phyloP scores from a whole-genome alignment of 2,888 invertebrate genomes.

The Troides helena region DNA sequence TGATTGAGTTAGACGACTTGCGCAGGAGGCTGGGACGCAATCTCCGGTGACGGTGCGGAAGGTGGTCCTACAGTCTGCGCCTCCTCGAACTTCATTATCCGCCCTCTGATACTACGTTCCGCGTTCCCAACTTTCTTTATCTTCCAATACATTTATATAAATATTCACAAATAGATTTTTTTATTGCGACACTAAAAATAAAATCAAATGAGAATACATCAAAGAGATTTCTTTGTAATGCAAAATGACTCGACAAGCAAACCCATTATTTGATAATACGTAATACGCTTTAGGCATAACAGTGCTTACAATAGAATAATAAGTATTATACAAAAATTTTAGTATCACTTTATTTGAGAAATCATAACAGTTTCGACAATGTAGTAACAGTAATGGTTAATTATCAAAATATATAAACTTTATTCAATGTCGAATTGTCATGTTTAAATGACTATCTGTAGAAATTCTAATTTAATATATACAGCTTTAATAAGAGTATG shows the following conservation, averaged over 20 bases:
- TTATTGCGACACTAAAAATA: background rate
- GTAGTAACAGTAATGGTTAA: too few species aligned
- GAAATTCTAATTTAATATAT: background rate
- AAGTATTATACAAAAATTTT: too few species aligned
- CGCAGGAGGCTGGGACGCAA: slow-evolving; percentile 73
- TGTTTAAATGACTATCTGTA: background rate
- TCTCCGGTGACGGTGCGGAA: slow-evolving; percentile 68
- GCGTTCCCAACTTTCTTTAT: slow-evolving; percentile 24
- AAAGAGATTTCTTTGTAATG: background rate
- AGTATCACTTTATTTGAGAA: too few species aligned
- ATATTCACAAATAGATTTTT: background rate
- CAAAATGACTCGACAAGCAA: too few species aligned
- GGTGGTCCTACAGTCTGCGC: slow-evolving; percentile 38
- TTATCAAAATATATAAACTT: too few species aligned
- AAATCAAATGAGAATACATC: background rate
- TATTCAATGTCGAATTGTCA: too few species aligned
- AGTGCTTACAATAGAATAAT: too few species aligned
- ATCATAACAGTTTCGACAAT: too few species aligned
- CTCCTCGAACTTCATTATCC: slow-evolving; percentile 33
- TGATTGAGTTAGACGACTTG: slow-evolving; percentile 74
- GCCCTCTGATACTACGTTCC: slow-evolving; percentile 31
- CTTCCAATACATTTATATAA: slow-evolving; percentile 9
- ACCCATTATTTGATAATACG: too few species aligned
- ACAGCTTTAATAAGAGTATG: background rate
- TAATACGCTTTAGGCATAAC: too few species aligned